Evolutionary conservation across 2,797 vertebrate species (phyloP).

Genomic region (Carcharodon carcharias): DNA sequence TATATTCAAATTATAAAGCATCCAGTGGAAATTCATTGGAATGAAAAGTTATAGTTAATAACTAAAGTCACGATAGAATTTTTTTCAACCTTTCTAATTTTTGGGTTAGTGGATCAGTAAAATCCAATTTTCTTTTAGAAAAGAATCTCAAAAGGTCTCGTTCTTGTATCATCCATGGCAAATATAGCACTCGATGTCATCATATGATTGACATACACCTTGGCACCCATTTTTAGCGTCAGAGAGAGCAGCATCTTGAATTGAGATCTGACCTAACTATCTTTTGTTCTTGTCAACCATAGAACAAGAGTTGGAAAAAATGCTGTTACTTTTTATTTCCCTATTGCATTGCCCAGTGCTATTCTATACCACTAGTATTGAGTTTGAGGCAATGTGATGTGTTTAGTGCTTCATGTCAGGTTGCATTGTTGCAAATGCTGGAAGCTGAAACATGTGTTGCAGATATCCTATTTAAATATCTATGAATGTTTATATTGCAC

Average conservation of each 20-base stretch:
- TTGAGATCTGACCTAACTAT: background rate
- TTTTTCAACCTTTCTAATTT: background rate
- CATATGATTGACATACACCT: background rate
- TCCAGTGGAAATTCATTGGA: background rate
- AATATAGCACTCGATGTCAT: background rate
- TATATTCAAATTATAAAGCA: no score
- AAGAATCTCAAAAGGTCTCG: background rate
- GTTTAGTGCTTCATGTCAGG: background rate
- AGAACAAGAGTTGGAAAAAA: background rate
- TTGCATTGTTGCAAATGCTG: background rate
- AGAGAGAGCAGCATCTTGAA: background rate
- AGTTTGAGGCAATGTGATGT: background rate
- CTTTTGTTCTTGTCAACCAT: background rate
- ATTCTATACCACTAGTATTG: background rate
- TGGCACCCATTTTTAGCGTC: background rate
- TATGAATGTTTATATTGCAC: background rate
- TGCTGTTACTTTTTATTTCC: no score
- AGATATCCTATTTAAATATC: background rate
- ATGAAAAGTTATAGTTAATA: background rate
- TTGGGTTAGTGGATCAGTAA: background rate
- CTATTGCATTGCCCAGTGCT: background rate
- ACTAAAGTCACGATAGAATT: background rate
- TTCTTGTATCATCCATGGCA: background rate
- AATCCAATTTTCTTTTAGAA: background rate
- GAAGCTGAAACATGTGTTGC: background rate